Percentiles rank a stretch among this genome's conserved stretches.
These are phyloP conservation scores for Rhodeus uyekii DNA, from an alignment of 2,797 vertebrate species.

Conservation along the genomic window DNA sequence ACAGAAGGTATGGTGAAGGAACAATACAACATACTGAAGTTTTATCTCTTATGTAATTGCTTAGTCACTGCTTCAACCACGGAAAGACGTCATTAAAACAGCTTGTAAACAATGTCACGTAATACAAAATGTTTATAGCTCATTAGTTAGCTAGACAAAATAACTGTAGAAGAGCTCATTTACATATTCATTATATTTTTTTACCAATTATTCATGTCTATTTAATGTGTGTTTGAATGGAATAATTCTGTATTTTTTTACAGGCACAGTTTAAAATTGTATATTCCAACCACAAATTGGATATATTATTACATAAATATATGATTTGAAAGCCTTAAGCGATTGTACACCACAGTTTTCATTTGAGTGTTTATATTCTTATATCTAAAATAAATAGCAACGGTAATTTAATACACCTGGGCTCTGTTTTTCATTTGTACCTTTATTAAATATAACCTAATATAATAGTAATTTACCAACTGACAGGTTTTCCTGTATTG, in stretches of 20 bases:
- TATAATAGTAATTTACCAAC: no score
- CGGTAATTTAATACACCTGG: not conserved
- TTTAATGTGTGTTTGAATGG: not conserved
- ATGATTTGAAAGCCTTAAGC: not conserved
- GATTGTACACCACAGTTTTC: not conserved
- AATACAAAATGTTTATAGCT: not conserved
- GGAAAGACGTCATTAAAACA: not conserved
- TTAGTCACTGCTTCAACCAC: not conserved
- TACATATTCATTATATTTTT: not conserved
- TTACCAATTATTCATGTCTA: not conserved
- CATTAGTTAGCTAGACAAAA: not conserved
- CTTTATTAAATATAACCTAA: no score
- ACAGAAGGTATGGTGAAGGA: not conserved
- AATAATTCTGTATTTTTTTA: no score
- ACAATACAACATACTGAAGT: not conserved
- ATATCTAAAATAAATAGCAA: not conserved
- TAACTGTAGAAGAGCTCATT: not conserved
- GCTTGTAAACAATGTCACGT: not conserved
- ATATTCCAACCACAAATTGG: not conserved
- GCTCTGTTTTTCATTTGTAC: not conserved
- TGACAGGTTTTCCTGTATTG: no score
- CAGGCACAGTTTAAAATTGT: not conserved
- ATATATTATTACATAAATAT: not conserved
- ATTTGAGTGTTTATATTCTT: not conserved
- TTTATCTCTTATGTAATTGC: not conserved